These are phyloP conservation scores for Cyclophora albipunctata DNA, from an alignment of 2,888 invertebrate genomes.

Conservation along the genomic window DNA sequence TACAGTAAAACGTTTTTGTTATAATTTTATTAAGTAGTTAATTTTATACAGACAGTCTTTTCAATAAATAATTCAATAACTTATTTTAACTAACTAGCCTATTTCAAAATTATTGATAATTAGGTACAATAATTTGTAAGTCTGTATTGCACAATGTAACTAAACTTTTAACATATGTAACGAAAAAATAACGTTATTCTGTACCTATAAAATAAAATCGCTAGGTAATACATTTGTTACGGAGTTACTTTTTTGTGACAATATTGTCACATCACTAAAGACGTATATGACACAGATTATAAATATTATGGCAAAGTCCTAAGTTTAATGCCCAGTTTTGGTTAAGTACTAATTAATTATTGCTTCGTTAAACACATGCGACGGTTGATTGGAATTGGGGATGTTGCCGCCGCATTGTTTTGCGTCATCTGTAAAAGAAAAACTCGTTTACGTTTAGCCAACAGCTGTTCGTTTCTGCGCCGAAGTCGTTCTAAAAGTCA, in stretches of 20 bases:
- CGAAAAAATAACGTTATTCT: too few relatives aligned
- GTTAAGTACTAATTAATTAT: too few relatives aligned
- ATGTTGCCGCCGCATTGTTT: conserved; percentile 60
- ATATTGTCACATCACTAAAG: not conserved
- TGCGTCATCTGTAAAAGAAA: conserved; percentile 55
- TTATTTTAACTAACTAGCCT: not conserved
- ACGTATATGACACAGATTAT: not conserved
- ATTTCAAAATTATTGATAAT: too few relatives aligned
- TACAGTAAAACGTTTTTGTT: not conserved
- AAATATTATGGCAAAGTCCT: too few relatives aligned
- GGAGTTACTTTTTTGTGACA: not conserved
- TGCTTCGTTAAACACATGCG: conserved; percentile 50
- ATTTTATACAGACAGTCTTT: conserved; percentile 21
- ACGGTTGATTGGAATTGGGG: conserved; percentile 64
- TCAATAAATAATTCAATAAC: conserved; percentile 17
- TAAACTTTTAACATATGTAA: too few relatives aligned
- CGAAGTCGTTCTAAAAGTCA: too few relatives aligned
- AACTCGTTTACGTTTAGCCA: too few relatives aligned
- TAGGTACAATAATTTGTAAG: too few relatives aligned
- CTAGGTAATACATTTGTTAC: not conserved
- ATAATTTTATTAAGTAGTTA: not conserved
- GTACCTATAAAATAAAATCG: not conserved
- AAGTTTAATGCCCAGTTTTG: too few relatives aligned
- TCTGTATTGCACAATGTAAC: too few relatives aligned
- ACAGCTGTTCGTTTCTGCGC: too few relatives aligned